Evolutionary conservation across 2,113 vertebrate species (phyloP).

Genomic region (Apodemus speciosus): DNA sequence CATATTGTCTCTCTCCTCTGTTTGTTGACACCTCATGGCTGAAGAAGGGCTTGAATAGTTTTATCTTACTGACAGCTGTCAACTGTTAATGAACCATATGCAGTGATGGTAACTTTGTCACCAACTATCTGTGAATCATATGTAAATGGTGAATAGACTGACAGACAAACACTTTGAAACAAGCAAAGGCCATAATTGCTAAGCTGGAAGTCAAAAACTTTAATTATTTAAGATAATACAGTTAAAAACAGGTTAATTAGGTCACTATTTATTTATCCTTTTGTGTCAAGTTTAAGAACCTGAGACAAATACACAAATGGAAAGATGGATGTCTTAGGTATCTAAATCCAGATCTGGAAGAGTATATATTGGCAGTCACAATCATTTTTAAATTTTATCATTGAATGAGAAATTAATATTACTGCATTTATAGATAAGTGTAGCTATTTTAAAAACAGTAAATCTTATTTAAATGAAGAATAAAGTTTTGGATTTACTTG

Average conservation of each 20-base stretch:
- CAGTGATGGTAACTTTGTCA: conserved; percentile 69
- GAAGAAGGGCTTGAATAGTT: conserved; percentile 68
- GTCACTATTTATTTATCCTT: neutral
- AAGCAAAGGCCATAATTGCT: conserved; percentile 57
- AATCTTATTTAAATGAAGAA: conserved; percentile 17
- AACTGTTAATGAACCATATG: conserved; percentile 74
- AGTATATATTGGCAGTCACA: neutral
- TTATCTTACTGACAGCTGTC: conserved; percentile 76
- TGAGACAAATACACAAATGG: neutral
- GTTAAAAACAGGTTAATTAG: conserved; percentile 47
- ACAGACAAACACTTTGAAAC: conserved; percentile 60
- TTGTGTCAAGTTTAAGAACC: neutral
- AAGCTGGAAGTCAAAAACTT: conserved; percentile 39
- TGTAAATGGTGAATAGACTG: conserved; percentile 64
- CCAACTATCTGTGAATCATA: conserved; percentile 61
- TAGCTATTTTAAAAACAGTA: conserved; percentile 16
- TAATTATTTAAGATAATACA: conserved; percentile 54
- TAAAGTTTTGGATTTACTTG: neutral
- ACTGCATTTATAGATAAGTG: neutral
- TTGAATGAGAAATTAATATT: neutral
- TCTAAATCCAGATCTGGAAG: neutral
- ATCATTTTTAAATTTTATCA: neutral
- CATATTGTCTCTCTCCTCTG: conserved; percentile 31
- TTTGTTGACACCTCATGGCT: conserved; percentile 61
- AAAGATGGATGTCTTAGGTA: conserved; percentile 5